Evolutionary conservation across 2,888 invertebrate genomes (phyloP).

Genomic region (Polymixis flavicincta): DNA sequence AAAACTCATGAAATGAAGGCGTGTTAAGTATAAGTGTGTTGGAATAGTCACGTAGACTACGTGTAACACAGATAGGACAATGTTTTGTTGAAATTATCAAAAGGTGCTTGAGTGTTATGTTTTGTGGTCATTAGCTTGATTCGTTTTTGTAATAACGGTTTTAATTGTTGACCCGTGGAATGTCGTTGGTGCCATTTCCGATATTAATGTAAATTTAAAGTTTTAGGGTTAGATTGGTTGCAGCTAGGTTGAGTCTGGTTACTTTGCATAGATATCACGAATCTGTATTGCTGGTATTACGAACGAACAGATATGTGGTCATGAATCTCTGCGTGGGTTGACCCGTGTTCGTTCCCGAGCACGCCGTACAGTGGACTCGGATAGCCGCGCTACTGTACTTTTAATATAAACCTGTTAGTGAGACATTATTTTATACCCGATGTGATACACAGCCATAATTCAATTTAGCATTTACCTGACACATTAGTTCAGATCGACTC

Average conservation of each 20-base stretch:
- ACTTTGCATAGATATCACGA: slow-evolving; percentile 61
- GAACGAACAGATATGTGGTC: slow-evolving; percentile 50
- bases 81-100: slow-evolving; percentile 85
- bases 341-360: slow-evolving; percentile 23
- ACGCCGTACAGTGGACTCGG: slow-evolving; percentile 14
- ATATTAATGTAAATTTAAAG: slow-evolving; percentile 84
- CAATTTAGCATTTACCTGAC: slow-evolving; percentile 74
- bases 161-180: slow-evolving; percentile 89
- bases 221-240: slow-evolving; percentile 76
- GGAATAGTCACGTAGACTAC: slow-evolving; percentile 73
- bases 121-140: slow-evolving; percentile 86
- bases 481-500: slow-evolving; percentile 77
- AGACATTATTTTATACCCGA: slow-evolving; percentile 75
- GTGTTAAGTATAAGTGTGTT: slow-evolving; percentile 65
- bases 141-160: slow-evolving; percentile 82
- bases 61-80: slow-evolving; percentile 76
- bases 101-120: slow-evolving; percentile 89
- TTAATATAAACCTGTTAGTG: slow-evolving; percentile 70
- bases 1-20: slow-evolving; percentile 83
- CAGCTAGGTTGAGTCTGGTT: slow-evolving; percentile 72
- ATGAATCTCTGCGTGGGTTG: slow-evolving; percentile 44
- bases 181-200: slow-evolving; percentile 89
- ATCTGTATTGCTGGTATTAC: slow-evolving; percentile 51
- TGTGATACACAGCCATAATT: slow-evolving; percentile 72
- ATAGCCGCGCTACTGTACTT: slow-evolving; percentile 29